Evolutionary conservation across 1,140 invertebrate genomes (phyloP).

Genomic region (Scylla paramamosain): DNA sequence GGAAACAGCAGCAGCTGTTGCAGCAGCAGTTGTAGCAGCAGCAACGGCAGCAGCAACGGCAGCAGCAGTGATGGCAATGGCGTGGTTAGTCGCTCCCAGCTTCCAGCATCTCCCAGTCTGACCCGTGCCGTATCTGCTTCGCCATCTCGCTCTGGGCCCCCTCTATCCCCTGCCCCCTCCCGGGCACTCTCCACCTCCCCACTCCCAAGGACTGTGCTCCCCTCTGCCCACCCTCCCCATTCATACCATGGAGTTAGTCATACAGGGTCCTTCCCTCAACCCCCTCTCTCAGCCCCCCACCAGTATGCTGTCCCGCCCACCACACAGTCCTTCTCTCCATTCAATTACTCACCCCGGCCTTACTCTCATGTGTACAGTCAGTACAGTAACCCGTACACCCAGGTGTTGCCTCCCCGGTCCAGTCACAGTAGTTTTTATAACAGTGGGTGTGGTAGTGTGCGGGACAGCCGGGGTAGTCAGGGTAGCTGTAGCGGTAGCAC

Average conservation of each 20-base stretch:
- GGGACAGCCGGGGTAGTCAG: constrained; percentile 58
- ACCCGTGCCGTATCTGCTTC: constrained; percentile 77
- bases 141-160: constrained; percentile 75
- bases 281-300: constrained; percentile 51
- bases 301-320: constrained; percentile 71
- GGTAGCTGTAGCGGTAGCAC: constrained; percentile 73
- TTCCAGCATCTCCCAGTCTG: constrained; percentile 77
- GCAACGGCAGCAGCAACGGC: constrained; percentile 60
- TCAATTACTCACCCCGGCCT: constrained; percentile 72
- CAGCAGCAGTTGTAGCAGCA: constrained; percentile 68
- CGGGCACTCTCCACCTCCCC: constrained; percentile 70
- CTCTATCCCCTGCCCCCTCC: constrained; percentile 77
- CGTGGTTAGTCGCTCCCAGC: constrained; percentile 74
- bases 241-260: constrained; percentile 73
- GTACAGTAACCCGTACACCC: constrained; percentile 74
- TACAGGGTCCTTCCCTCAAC: constrained; percentile 57
- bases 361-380: constrained; percentile 71
- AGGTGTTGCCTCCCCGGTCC: constrained; percentile 71
- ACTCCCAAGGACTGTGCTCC: constrained; percentile 69
- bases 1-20: constrained; percentile 51
- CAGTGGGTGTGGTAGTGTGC: constrained; percentile 58
- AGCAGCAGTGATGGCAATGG: constrained; percentile 70
- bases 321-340: constrained; percentile 70
- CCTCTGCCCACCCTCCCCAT: constrained; percentile 67
- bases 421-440: constrained; percentile 71